Base-by-base conservation (phyloP, 2,797 vertebrate genomes). In the Borostomias antarcticus region DNA sequence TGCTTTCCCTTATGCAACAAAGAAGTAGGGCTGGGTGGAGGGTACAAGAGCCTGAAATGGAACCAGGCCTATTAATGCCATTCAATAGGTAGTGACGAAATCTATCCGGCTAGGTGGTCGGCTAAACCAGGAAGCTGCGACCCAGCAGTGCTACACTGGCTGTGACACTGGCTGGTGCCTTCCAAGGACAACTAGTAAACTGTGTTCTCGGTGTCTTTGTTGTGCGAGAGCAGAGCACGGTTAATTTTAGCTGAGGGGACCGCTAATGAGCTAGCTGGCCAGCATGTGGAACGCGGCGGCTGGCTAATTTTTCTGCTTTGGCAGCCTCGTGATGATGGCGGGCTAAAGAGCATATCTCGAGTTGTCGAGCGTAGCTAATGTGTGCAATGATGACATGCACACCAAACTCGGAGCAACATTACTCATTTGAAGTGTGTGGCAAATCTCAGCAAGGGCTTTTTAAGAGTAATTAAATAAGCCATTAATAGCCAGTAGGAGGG, bases 181-280 rank as follows among this genome's bases (percentile, higher is more conserved):
- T 61, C 40, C 43, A 29, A 47, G 26, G 37, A 28, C 59, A 47
- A 25, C 30, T 40, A 26, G 26, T 19, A 48, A 19, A 48, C 25
- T 30, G 17, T 17, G 43, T 25, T 47, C 15, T 17, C 26, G 29
- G 25, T 19, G 43, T 40, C 40, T 61, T 48, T 61, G 59, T 48
- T 61, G 26, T 61, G 28, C 4, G 1, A 21, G 28, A 29, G 59
- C 43, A 25, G 57, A n/a, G 21, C 28, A 17, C 5, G n/a, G 26
- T 61, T 47, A 45, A 61, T 47, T 47, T 61, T 61, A 61, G 58
- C 58, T 45, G 40, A 61, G 26, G 37, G 59, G 43, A 30, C 28
- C 1, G 59, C 40, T 61, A 45, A 61, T 61, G 40, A 61, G 37
- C 58, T 47, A 30, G 59, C 59, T 48, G 43, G 59, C 58, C 40